Base-by-base conservation (phyloP, 2,888 invertebrate species). In the Diploptera punctata region DNA sequence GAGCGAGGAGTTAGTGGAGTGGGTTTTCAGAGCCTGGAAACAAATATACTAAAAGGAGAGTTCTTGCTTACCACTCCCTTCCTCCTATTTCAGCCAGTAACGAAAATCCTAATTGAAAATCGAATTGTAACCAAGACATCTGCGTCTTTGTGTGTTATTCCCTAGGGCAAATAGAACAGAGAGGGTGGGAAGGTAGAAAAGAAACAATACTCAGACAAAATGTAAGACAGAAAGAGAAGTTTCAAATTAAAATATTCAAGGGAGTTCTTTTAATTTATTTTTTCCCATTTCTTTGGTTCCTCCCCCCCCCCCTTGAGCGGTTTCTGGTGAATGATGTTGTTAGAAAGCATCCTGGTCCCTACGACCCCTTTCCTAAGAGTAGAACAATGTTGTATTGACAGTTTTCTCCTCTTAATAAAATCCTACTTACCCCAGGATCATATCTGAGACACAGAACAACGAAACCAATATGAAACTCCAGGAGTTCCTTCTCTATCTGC, bases 181-280 rank as follows among this genome's bases (percentile, higher is more conserved):
- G 33, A 33, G 19, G 33, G 33, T n/a, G 43, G 24, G 18, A 47
- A 44, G 26, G 65, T 19, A 54, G 10, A 24, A 52, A 21, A 52
- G 5, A 4, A 24, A n/a, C 3, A 7, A 38, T 7, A 38, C 19
- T 9, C 7, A 61, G n/a, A 33, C 4, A 38, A 19, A 61, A 38
- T 19, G 21, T n/a, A 38, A 65, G 26, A 21, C 10, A 52, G 52
- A 29, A 49, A 62, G 62, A 69, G 61, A n/a, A 71, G 54, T 73
- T 71, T 61, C 54, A 71, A 73, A 73, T 73, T 73, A 73, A 73
- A 73, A 73, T 71, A 73, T 71, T 68, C 71, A 61, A 62, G 67
- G n/a, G n/a, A n/a, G 54, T 73, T 73, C 60, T 60, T 69, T 70
- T 70, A 67, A 65, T 73, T 73, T 69, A 24, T 70, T 72, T 72